Conservation (phyloP, 2,113 vertebrate species). For the Phainopepla nitens region DNA sequence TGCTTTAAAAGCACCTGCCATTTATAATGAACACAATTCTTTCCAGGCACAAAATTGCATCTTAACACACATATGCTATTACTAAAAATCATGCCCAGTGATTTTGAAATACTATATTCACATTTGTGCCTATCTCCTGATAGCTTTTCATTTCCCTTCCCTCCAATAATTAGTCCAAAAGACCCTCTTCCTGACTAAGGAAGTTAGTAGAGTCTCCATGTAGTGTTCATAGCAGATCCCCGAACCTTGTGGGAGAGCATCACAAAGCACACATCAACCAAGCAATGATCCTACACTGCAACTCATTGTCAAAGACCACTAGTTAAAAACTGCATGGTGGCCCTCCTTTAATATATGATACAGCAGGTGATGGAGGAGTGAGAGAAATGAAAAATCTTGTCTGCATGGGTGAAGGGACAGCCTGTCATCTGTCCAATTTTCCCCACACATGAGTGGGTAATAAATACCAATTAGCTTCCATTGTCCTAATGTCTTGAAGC, state of each 20-base stretch:
- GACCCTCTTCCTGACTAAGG: background rate
- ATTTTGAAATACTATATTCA: conserved; percentile 13
- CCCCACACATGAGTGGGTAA: background rate
- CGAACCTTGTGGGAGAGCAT: background rate
- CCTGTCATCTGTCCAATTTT: conserved; percentile 12
- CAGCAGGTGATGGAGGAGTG: background rate
- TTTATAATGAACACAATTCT: conserved; percentile 57
- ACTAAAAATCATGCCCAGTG: conserved; percentile 38
- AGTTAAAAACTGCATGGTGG: background rate
- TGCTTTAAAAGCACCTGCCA: conserved; percentile 56
- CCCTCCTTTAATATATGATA: background rate
- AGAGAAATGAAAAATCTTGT: background rate
- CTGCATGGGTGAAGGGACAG: conserved; percentile 20
- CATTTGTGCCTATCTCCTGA: background rate
- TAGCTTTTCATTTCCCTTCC: background rate
- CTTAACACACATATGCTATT: conserved; percentile 32
- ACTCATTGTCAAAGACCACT: background rate
- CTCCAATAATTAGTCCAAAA: conserved; percentile 12
- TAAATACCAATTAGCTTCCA: conserved; percentile 40
- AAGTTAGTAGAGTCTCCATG: background rate
- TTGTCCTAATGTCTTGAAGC: conserved; percentile 1
- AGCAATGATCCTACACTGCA: background rate
- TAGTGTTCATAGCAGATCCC: background rate
- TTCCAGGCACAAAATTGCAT: conserved; percentile 50
- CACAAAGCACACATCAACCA: background rate